Percentiles rank a stretch among this genome's conserved stretches.
Conservation (phyloP, 2,888 invertebrate species). For the Hipparchia sbordonii region DNA sequence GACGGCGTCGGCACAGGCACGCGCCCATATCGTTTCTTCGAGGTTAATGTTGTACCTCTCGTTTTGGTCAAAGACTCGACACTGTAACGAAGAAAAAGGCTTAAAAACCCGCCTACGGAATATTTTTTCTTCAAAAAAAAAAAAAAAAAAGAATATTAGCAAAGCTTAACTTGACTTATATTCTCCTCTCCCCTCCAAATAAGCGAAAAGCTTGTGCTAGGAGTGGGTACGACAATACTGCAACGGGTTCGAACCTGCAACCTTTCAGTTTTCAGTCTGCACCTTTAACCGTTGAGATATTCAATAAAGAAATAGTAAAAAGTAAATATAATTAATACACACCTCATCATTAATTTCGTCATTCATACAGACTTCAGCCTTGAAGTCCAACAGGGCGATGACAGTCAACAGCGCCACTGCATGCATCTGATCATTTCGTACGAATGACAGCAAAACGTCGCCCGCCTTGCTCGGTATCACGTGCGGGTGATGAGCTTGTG, state of each 20-base stretch:
- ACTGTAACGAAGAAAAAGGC: slow-evolving; percentile 56
- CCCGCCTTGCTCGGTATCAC: slow-evolving; percentile 44
- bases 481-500: slow-evolving; percentile 8
- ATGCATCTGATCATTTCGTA: slow-evolving; percentile 29
- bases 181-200: too few relatives aligned
- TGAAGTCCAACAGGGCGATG: slow-evolving; percentile 64
- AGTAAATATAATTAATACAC: not conserved
- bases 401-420: slow-evolving; percentile 46
- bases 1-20: slow-evolving; percentile 55
- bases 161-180: too few relatives aligned
- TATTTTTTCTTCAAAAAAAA: too few relatives aligned
- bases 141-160: too few relatives aligned
- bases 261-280: too few relatives aligned
- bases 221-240: too few relatives aligned
- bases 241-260: too few relatives aligned
- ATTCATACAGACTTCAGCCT: slow-evolving; percentile 55
- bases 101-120: too few relatives aligned
- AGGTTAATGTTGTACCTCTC: slow-evolving; percentile 84
- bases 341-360: slow-evolving; percentile 65
- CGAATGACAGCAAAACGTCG: slow-evolving; percentile 38
- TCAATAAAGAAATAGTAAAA: too few relatives aligned
- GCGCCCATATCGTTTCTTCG: slow-evolving; percentile 76
- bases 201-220: too few relatives aligned
- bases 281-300: too few relatives aligned
- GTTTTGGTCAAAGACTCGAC: slow-evolving; percentile 85